phyloP scores from a whole-genome alignment of 2,113 vertebrate genomes.

The Zapornia atra region DNA sequence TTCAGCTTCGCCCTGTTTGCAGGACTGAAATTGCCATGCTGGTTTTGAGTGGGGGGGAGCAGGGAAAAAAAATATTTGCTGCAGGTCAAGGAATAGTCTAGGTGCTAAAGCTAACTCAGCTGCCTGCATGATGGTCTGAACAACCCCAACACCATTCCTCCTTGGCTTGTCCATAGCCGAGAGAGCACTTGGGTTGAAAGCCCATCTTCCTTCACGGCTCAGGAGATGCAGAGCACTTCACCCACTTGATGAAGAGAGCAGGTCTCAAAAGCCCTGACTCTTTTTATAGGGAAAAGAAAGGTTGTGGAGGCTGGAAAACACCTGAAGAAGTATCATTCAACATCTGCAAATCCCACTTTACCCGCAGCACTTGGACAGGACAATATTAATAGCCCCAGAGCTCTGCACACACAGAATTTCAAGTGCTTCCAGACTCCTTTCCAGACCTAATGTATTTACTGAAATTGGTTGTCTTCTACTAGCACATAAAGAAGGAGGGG shows the following conservation, averaged over 20 bases:
- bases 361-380: background rate
- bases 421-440: conserved; percentile 7
- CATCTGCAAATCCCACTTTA: background rate
- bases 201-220: background rate
- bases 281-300: background rate
- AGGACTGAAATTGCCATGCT: background rate
- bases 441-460: conserved; percentile 2
- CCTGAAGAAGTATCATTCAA: background rate
- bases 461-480: conserved; percentile 44
- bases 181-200: background rate
- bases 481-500: background rate
- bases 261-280: background rate
- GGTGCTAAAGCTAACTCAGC: background rate
- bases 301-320: background rate
- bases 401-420: background rate
- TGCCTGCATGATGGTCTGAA: background rate
- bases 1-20: background rate
- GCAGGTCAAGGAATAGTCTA: accelerated
- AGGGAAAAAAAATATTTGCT: background rate
- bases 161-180: background rate
- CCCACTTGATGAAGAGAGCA: accelerated
- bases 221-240: background rate
- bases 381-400: background rate
- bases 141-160: accelerated
- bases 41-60: background rate